Percentiles rank a stretch among this genome's conserved stretches.
phyloP scores from a whole-genome alignment of 2,797 vertebrate species.

The Phataginus tetradactyla region DNA sequence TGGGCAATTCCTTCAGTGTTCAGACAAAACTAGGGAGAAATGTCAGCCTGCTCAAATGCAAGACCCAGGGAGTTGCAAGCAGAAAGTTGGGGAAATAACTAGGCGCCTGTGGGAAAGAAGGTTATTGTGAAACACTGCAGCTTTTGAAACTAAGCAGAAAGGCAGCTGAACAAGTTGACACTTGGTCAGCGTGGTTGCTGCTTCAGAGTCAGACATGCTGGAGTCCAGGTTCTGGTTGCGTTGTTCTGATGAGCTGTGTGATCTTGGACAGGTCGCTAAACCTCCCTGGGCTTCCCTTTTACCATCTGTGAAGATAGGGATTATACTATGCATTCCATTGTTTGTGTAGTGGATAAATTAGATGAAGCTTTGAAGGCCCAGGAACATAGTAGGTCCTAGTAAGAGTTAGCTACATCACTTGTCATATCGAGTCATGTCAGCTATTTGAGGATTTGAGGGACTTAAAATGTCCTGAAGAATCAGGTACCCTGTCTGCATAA shows the following conservation, averaged over 20 bases:
- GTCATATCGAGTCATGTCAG: background rate
- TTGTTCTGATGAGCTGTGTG: background rate
- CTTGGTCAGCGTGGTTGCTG: background rate
- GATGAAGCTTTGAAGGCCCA: background rate
- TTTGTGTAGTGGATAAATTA: background rate
- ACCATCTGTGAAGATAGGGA: background rate
- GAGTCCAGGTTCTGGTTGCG: background rate
- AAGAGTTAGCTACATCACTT: background rate
- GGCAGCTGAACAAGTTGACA: background rate
- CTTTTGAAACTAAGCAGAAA: conserved; percentile 32
- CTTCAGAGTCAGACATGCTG: background rate
- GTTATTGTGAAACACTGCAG: background rate
- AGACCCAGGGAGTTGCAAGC: background rate
- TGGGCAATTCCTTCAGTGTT: background rate
- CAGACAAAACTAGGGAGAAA: background rate
- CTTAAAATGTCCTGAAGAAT: background rate
- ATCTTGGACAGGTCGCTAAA: background rate
- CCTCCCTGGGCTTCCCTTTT: background rate
- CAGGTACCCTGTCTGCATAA: background rate
- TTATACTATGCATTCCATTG: background rate
- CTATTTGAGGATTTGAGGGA: background rate
- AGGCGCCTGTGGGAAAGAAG: background rate
- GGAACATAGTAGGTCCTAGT: background rate
- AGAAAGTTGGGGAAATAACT: background rate
- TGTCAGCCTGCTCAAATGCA: background rate